Percentiles rank a stretch among this genome's conserved stretches.
phyloP scores from a whole-genome alignment of 2,888 invertebrate genomes.

The Platycheirus albimanus region DNA sequence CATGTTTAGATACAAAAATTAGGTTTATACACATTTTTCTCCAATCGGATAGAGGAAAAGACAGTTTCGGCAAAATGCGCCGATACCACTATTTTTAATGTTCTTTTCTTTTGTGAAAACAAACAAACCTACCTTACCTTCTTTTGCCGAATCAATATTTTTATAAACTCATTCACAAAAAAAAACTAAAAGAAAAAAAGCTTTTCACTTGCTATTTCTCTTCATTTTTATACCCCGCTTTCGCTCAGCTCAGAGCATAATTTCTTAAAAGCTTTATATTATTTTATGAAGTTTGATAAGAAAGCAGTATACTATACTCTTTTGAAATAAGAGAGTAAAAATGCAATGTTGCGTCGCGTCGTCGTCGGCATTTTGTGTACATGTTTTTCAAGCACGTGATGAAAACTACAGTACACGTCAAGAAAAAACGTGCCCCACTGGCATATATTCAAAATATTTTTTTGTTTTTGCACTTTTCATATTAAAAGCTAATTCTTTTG shows the following conservation, averaged over 20 bases:
- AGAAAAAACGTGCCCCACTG: constrained; percentile 12
- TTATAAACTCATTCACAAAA: constrained; percentile 32
- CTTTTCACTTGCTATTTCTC: background rate
- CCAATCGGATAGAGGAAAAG: background rate
- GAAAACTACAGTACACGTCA: background rate
- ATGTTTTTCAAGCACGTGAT: constrained; percentile 47
- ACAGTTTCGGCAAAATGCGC: background rate
- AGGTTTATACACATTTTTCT: background rate
- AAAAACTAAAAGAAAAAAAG: background rate
- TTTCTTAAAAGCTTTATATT: constrained; percentile 29
- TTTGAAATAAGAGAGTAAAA: constrained; percentile 25
- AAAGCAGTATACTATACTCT: constrained; percentile 9
- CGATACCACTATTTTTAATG: constrained; percentile 1
- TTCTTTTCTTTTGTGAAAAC: constrained; percentile 11
- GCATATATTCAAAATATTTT: background rate
- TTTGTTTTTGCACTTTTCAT: too few relatives aligned
- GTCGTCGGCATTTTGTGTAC: constrained; percentile 4
- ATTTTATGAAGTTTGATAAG: background rate
- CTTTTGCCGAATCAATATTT: constrained; percentile 15
- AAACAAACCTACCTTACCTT: constrained; percentile 37
- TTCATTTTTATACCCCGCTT: background rate
- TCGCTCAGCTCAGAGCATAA: background rate
- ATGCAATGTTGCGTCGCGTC: constrained; percentile 18
- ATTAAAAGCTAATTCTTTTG: too few relatives aligned
- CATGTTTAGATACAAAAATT: constrained; percentile 42